Evolutionary conservation across 2,888 invertebrate genomes (phyloP).

Genomic region (Andrena fulva): DNA sequence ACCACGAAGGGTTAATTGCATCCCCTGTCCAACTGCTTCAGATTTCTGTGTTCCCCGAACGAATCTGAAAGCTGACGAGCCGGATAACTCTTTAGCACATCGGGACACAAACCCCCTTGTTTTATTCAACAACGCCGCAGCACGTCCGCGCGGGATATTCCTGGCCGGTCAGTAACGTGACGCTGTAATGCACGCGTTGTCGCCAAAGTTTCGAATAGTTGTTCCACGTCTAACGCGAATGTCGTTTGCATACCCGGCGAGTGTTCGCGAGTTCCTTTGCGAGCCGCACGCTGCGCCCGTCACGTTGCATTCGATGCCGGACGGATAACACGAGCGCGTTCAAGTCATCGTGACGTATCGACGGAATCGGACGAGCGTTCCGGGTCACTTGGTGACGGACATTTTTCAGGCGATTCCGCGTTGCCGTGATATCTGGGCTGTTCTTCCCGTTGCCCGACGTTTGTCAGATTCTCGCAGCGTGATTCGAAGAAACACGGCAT

Average conservation of each 20-base stretch:
- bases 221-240: constrained; percentile 36
- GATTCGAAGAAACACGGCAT: too few relatives aligned
- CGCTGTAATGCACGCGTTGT: constrained; percentile 29
- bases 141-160: constrained; percentile 54
- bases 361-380: constrained; percentile 1
- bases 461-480: neutral
- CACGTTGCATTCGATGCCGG: constrained; percentile 22
- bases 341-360: neutral
- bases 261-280: constrained; percentile 43
- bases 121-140: constrained; percentile 34
- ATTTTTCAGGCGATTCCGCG: neutral
- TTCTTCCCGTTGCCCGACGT: neutral
- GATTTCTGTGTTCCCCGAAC: neutral
- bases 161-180: constrained; percentile 49
- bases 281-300: neutral
- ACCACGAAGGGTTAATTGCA: too few relatives aligned
- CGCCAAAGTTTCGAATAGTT: constrained; percentile 50
- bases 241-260: constrained; percentile 53
- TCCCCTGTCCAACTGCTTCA: neutral
- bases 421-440: neutral
- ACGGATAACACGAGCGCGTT: constrained; percentile 7
- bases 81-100: neutral
- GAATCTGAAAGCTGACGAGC: neutral
- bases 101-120: neutral
- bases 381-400: neutral